Evolutionary conservation across 2,797 vertebrate genomes (phyloP), one percentile per base, ranked within the genome.

Genomic region (Spheniscus humboldti): DNA sequence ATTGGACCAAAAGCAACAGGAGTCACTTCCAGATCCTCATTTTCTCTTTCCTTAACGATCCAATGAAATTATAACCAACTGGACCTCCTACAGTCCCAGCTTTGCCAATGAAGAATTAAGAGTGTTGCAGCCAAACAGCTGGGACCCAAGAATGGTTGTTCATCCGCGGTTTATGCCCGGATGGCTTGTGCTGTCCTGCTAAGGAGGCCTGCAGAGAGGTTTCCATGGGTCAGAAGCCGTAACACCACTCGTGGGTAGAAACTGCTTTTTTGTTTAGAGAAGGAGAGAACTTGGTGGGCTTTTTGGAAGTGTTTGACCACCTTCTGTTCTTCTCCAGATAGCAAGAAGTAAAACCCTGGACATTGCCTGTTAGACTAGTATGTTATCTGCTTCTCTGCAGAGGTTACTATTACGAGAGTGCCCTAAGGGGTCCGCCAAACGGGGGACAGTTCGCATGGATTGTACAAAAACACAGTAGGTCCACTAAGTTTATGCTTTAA

Each of bases 291-390:
- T 31, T 41, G 10, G 11, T 53, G 5, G 18, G 25, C 4, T 37
- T 71, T 69, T 11, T 28, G 6, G 11, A 50, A 27, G 25, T 1
- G 2, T 31, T 31, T 48, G 13, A 18, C 25, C 0, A 0, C 22
- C 24, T 45, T n/a, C 56, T 55, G 6, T 25, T 62, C 45, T 59
- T 53, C n/a, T 35, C 13, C 27, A 50, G 22, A 35, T 4, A 48
- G n/a, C 31, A 50, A 20, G 14, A 52, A 67, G 53, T 43, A 28
- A 66, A 66, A 8, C 7, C 37, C 37, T 35, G 39, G 47, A 22
- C 19, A 3, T 7, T 10, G 15, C n/a, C 7, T 31, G 10, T 33
- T 45, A 17, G 11, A 57, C 10, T 23, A 6, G 16, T 22, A 25
- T 0, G 4, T 31, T 31, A 48, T 13, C 48, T 4, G 7, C 55